Base-by-base conservation (phyloP, 2,797 vertebrate species). In the Peromyscus eremicus region DNA sequence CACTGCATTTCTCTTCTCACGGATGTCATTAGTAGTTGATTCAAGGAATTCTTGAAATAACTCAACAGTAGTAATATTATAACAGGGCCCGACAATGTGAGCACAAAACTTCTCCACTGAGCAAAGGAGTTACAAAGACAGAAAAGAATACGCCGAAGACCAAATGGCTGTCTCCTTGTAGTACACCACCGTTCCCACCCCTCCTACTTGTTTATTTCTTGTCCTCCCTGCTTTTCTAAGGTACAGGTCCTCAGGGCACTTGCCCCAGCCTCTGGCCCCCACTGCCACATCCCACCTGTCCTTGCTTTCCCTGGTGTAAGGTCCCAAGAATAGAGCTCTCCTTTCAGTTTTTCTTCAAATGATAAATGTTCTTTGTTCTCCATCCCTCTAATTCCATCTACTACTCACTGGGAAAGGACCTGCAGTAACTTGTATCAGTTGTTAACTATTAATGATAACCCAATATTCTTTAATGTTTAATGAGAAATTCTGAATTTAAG, bases 11-110 rank as follows among this genome's bases (percentile, higher is more conserved):
- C 40, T 77, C 85, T 60, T 95, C 84, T 95, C 46, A 77, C 76
- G 73, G 73, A 85, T 96, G 60, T 92, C 64, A 90, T 87, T 94
- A 96, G 75, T 70, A 92, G 5, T 87, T 27, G n/a, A 52, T 81
- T 96, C 89, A 80, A 92, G 82, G 64, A 92, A 96, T 91, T 92
- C 62, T 96, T 87, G 55, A 91, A 37, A 80, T 94, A 64, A 68
- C 32, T 77, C 49, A 34, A 92, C 17, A 86, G 46, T 46, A 95
- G 79, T 21, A 94, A 64, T 91, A 57, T 71, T 92, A 23, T 90
- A 85, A 82, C 3, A 83, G 70, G 49, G 89, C 40, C 85, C 1
- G 0, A 60, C 57, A 71, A 76, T 11, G 43, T 76, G 75, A 93
- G 81, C 7, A 23, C 8, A 60, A 92, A 27, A 64, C 43, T 92